Base-by-base conservation (phyloP, 2,797 vertebrate genomes). In the Morus bassanus region DNA sequence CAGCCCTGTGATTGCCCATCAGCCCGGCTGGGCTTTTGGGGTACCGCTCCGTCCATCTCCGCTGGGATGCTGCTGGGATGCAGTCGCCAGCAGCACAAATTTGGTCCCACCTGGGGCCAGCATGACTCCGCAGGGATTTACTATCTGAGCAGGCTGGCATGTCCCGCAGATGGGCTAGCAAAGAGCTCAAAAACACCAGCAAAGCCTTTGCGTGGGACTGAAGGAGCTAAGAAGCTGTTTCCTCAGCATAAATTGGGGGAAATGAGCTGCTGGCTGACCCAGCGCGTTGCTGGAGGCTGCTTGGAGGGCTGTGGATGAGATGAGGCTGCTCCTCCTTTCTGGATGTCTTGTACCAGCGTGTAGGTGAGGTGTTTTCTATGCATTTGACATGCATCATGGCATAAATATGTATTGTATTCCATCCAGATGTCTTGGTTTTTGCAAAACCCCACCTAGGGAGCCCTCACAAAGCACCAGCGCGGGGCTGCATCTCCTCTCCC, bases 371-470 rank as follows among this genome's bases (percentile, higher is more conserved):
- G 57, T 72, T 67, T 60, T 41, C n/a, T 23, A 2, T 35, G 43
- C 4, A 1, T 61, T 83, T 30, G 60, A 21, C 11, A 2, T 21
- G 16, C n/a, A 8, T 27, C 7, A 4, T 0, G 0, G 63, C 22
- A 3, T 54, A 43, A 64, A 51, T 17, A 9, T 7, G 7, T 3
- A 11, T 56, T 19, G 9, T 22, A 19, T 68, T 75, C 27, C n/a
- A 9, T 35, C 30, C 17, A 13, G 27, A 8, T 41, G 3, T 27
- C 45, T 72, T 27, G 18, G 9, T 4, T 24, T 65, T 67, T n/a
- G 35, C 39, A 50, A 63, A 69, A 50, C 16, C 13, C 45, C 2
- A 1, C 1, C 0, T 4, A 33, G 39, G 51, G 46, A 85, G 24
- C 50, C 28, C 10, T 69, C 27, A 3, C 5, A 30, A 41, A 53